phyloP scores from a whole-genome alignment of 2,113 vertebrate genomes.

The Rhagologus leucostigma region DNA sequence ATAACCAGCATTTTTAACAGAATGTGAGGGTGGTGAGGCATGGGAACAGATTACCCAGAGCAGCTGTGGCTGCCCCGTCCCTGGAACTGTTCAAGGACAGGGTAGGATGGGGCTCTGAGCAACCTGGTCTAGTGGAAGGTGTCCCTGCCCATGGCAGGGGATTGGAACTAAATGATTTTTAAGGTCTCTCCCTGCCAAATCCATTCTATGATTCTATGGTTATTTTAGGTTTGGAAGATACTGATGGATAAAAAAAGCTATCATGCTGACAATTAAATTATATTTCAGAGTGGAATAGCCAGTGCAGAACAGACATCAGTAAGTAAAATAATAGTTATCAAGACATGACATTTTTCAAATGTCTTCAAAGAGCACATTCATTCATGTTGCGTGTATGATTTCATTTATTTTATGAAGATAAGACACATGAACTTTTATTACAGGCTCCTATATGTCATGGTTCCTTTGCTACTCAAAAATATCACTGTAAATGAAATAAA shows the following conservation, averaged over 20 bases:
- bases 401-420: constrained; percentile 43
- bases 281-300: constrained; percentile 6
- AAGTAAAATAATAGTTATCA: constrained; percentile 13
- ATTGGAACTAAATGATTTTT: neutral
- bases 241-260: neutral
- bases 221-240: neutral
- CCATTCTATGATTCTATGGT: neutral
- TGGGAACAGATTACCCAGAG: neutral
- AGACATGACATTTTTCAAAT: constrained; percentile 52
- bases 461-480: constrained; percentile 24
- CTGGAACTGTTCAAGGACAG: neutral
- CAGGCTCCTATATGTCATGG: neutral
- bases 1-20: neutral
- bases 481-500: constrained; percentile 73
- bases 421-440: constrained; percentile 22
- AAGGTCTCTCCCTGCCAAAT: neutral
- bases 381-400: constrained; percentile 23
- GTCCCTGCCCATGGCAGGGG: neutral
- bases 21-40: neutral
- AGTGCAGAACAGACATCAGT: neutral
- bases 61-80: neutral
- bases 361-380: constrained; percentile 10
- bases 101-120: neutral
- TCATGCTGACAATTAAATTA: neutral
- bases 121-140: neutral